These are phyloP conservation scores for Mactromeris polynyma DNA, from an alignment of 2,888 invertebrate genomes.

Conservation along the genomic window DNA sequence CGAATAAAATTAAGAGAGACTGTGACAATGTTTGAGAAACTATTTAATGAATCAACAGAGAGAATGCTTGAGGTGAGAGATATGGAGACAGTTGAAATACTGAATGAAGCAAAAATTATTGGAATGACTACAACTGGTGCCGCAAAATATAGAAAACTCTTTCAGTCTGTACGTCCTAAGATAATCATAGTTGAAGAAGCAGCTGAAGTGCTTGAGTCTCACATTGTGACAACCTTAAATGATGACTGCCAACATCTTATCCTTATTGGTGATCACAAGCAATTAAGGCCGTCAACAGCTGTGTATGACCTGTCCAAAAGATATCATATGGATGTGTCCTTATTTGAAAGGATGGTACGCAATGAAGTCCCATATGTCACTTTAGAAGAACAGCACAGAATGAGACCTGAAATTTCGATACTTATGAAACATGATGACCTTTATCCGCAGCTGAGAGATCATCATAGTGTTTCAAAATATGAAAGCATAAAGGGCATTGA, in stretches of 20 bases:
- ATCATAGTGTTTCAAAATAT: conserved; percentile 76
- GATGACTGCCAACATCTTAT: conserved; percentile 93
- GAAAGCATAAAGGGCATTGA: conserved; percentile 79
- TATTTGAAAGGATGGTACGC: conserved; percentile 93
- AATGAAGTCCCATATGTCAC: conserved; percentile 89
- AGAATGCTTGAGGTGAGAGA: conserved; percentile 69
- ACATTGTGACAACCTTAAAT: conserved; percentile 93
- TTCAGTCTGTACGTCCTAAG: conserved; percentile 83
- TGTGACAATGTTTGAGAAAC: conserved; percentile 55
- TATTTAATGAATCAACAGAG: conserved; percentile 64
- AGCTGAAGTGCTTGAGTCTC: conserved; percentile 94
- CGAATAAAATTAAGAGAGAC: conserved; percentile 55
- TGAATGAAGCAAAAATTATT: conserved; percentile 77
- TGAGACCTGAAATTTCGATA: conserved; percentile 85
- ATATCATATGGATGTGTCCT: conserved; percentile 92
- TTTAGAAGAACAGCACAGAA: conserved; percentile 78
- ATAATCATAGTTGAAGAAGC: conserved; percentile 93
- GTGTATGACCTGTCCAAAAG: conserved; percentile 91
- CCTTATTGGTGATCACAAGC: conserved; percentile 94
- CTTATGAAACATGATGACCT: conserved; percentile 78
- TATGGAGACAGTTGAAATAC: conserved; percentile 76
- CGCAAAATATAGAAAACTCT: conserved; percentile 78
- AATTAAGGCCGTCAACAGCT: conserved; percentile 92
- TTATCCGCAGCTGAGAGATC: conserved; percentile 82
- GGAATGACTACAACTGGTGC: conserved; percentile 87